phyloP scores from a whole-genome alignment of 2,888 invertebrate genomes.

The Harmothoe impar region DNA sequence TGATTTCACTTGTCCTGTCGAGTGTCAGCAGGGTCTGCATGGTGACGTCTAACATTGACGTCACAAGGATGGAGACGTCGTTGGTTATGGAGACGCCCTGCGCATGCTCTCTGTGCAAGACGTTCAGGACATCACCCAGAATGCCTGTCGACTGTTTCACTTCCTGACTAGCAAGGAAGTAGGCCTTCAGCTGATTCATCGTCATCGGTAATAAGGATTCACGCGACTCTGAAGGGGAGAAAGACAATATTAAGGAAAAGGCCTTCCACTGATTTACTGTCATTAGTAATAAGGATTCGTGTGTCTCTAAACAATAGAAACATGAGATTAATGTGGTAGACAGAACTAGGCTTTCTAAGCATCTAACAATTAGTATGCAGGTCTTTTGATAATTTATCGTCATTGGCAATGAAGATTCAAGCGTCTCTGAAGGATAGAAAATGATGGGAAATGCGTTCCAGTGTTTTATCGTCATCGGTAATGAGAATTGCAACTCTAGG shows the following conservation, averaged over 20 bases:
- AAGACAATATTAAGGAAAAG: constrained; percentile 23
- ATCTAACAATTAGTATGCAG: too few relatives aligned
- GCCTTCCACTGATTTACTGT: not conserved
- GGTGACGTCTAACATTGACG: constrained; percentile 91
- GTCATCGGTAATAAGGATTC: constrained; percentile 92
- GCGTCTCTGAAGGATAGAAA: too few relatives aligned
- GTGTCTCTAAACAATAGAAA: too few relatives aligned
- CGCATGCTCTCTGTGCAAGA: constrained; percentile 84
- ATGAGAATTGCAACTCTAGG: too few relatives aligned
- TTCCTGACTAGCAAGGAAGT: constrained; percentile 92
- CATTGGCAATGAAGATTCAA: too few relatives aligned
- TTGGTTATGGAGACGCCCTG: constrained; percentile 41
- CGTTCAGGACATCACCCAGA: constrained; percentile 91
- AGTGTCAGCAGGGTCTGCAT: constrained; percentile 87
- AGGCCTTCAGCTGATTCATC: constrained; percentile 92
- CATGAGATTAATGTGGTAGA: constrained; percentile 6
- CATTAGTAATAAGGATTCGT: not conserved
- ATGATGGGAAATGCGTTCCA: too few relatives aligned
- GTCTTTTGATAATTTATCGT: too few relatives aligned
- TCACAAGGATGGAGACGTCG: constrained; percentile 85
- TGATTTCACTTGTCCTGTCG: constrained; percentile 56
- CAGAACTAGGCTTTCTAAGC: too few relatives aligned
- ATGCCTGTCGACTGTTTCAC: constrained; percentile 93
- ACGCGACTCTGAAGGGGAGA: constrained; percentile 89
- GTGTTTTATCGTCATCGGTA: too few relatives aligned